These are phyloP conservation scores for Grus americana DNA, from an alignment of 2,113 vertebrate species.

Conservation along the genomic window DNA sequence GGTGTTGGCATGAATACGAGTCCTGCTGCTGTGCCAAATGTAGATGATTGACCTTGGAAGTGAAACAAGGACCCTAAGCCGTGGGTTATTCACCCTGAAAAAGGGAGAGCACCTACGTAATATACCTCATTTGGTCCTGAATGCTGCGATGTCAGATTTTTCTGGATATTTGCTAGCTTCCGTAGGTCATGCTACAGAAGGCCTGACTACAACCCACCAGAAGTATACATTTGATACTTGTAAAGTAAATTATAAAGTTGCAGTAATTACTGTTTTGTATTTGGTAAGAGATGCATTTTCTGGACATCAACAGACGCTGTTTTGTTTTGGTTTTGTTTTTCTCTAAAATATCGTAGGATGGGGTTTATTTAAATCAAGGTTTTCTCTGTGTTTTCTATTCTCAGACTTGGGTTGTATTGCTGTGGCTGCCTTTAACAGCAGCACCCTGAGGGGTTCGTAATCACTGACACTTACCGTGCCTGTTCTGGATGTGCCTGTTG, in stretches of 20 bases:
- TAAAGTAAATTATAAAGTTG: neutral
- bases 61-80: accelerated
- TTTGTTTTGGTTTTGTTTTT: neutral
- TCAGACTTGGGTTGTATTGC: neutral
- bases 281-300: neutral
- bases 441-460: accelerated
- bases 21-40: neutral
- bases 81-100: neutral
- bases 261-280: neutral
- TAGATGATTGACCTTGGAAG: neutral
- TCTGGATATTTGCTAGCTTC: neutral
- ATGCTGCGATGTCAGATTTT: neutral
- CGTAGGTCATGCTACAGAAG: neutral
- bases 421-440: neutral
- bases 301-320: neutral
- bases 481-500: neutral
- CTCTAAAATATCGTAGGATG: neutral
- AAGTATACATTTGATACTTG: neutral
- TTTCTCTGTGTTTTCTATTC: neutral
- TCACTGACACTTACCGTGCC: neutral
- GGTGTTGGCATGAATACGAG: neutral
- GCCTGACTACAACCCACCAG: neutral
- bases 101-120: neutral
- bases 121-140: accelerated
- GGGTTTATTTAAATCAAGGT: neutral